Base-by-base conservation (phyloP, 2,888 invertebrate genomes). In the Cataglyphis altisquamis region DNA sequence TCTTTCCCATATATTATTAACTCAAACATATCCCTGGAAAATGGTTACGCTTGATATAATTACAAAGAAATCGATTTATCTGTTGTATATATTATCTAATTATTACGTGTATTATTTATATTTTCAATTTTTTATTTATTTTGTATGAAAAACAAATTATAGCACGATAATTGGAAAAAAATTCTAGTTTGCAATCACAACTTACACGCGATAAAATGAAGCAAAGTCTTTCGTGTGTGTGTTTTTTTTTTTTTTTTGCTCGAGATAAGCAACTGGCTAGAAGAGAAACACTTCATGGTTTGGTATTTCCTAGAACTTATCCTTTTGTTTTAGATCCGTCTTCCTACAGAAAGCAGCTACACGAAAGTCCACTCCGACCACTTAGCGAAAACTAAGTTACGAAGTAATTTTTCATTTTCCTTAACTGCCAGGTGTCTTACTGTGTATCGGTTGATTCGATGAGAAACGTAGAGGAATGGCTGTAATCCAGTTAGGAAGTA, bases 371-470 rank as follows among this genome's bases (percentile, higher is more conserved):
- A 83, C 83, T 80, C 66, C 67, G 68, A 68, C 66, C 83, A 83
- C 83, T 78, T 83, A 67, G 78, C 78, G 83, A 62, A 83, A 83
- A 83, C 78, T 83, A 83, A 83, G 83, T 83, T 83, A 83, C 78
- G 62, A 67, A 83, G 83, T 78, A 83, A 83, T 83, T 83, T 77
- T 83, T 83, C 78, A 77, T 78, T 83, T 78, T 83, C 78, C 83
- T 83, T 83, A 83, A 83, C 78, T 78, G 83, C 78, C 83, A 77
- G 78, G 67, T 68, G 77, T 67, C 83, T 80, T 70, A 68, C 78
- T 78, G 66, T 70, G 72, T 83, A 80, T 81, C 83, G 70, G 68
- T 83, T 64, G 80, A 83, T 80, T 80, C 83, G 81, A 70, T 72
- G 83, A 83, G 83, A 70, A 80, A 81, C 63, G 80, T 72, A 66